Conservation (phyloP, 2,888 invertebrate species). For the Sphaerophoria rueppellii region DNA sequence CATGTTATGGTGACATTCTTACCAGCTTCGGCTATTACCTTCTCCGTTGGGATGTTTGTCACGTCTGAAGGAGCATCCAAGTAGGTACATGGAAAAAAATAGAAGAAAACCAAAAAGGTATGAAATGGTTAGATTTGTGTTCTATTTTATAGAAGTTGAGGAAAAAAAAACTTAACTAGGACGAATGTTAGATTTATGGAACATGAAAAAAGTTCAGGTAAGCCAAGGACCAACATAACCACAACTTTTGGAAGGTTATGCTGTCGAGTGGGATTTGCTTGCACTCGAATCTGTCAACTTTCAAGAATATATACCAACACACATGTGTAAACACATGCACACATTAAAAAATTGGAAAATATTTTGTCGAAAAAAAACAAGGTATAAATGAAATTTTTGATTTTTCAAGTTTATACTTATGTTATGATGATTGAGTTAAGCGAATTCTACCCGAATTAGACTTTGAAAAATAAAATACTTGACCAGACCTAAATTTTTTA, state of each 20-base stretch:
- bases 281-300: not conserved
- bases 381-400: too few species aligned
- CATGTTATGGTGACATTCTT: constrained; percentile 86
- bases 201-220: constrained; percentile 1
- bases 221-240: not conserved
- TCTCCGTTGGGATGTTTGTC: constrained; percentile 84
- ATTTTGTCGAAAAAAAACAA: too few species aligned
- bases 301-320: constrained; percentile 3
- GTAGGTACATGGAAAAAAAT: constrained; percentile 25
- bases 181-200: not conserved
- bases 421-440: too few species aligned
- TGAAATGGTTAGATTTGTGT: constrained; percentile 75
- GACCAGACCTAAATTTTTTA: too few species aligned
- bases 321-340: too few species aligned
- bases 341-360: too few species aligned
- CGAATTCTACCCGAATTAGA: too few species aligned
- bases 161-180: not conserved
- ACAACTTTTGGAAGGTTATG: constrained; percentile 5
- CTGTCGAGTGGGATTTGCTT: not conserved
- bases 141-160: constrained; percentile 2
- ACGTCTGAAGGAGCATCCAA: constrained; percentile 83
- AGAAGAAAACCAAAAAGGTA: constrained; percentile 70
- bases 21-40: constrained; percentile 85
- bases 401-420: too few species aligned
- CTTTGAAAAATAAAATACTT: too few species aligned